Conservation (phyloP, 2,888 invertebrate species). For the Epinotia ramella region DNA sequence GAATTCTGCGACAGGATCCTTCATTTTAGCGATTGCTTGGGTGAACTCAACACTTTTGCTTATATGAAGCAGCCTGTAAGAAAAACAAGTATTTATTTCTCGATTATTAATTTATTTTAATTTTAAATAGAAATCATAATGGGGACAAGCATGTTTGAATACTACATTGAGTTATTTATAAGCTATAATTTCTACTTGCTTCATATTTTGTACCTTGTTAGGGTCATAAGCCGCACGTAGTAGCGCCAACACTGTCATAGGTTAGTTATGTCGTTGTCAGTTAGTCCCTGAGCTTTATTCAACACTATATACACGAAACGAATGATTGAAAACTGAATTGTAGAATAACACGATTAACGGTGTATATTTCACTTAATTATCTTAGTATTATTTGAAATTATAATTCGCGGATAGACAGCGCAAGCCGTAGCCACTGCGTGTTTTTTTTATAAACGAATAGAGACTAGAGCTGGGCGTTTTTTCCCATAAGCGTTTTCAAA, state of each 20-base stretch:
- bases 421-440: not conserved
- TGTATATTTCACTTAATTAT: constrained; percentile 10
- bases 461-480: too few species aligned
- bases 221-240: constrained; percentile 25
- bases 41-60: constrained; percentile 64
- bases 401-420: not conserved
- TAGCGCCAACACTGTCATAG: constrained; percentile 41
- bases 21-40: constrained; percentile 68
- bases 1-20: constrained; percentile 66
- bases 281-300: not conserved
- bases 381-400: not conserved
- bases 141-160: not conserved
- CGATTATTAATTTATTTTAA: not conserved
- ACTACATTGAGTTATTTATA: not conserved
- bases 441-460: constrained; percentile 1
- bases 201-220: constrained; percentile 23
- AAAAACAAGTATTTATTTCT: constrained; percentile 8
- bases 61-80: constrained; percentile 27
- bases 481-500: too few species aligned
- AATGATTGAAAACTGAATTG: not conserved
- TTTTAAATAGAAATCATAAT: not conserved
- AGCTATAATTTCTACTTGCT: constrained; percentile 2
- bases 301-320: constrained; percentile 9
- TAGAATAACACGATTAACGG: constrained; percentile 8
- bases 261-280: constrained; percentile 25